These are phyloP conservation scores for Smutsia temminckii DNA, from an alignment of 2,797 vertebrate genomes.

Conservation along the genomic window DNA sequence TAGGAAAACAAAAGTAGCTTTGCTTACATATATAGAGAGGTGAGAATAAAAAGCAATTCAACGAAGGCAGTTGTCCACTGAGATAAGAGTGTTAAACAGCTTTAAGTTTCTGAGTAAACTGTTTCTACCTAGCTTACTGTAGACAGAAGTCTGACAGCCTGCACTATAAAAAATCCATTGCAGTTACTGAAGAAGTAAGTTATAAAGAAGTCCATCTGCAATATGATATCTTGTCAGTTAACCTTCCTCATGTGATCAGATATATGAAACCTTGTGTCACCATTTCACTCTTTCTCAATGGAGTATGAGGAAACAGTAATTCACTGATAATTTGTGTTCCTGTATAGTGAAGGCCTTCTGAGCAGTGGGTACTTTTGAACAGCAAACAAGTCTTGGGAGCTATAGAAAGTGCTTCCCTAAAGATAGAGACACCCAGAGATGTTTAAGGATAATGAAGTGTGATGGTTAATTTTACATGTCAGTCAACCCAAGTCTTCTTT, in stretches of 20 bases:
- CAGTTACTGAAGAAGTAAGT: not conserved
- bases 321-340: not conserved
- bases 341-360: not conserved
- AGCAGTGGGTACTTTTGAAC: not conserved
- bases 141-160: not conserved
- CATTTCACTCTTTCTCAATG: not conserved
- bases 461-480: not conserved
- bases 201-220: not conserved
- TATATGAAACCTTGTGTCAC: not conserved
- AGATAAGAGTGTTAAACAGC: not conserved
- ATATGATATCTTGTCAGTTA: not conserved
- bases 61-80: not conserved
- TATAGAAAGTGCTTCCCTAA: not conserved
- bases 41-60: slow-evolving; percentile 30
- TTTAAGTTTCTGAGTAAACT: slow-evolving; percentile 6
- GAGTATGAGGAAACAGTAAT: not conserved
- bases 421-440: not conserved
- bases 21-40: not conserved
- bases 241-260: not conserved
- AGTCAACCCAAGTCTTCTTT: not conserved
- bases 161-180: not conserved
- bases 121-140: not conserved
- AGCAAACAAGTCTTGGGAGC: not conserved
- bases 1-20: slow-evolving; percentile 7
- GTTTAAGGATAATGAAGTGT: not conserved